Evolutionary conservation across 1,140 invertebrate species (phyloP), one percentile per base, ranked within the genome.

Genomic region (Cotesia glomerata): DNA sequence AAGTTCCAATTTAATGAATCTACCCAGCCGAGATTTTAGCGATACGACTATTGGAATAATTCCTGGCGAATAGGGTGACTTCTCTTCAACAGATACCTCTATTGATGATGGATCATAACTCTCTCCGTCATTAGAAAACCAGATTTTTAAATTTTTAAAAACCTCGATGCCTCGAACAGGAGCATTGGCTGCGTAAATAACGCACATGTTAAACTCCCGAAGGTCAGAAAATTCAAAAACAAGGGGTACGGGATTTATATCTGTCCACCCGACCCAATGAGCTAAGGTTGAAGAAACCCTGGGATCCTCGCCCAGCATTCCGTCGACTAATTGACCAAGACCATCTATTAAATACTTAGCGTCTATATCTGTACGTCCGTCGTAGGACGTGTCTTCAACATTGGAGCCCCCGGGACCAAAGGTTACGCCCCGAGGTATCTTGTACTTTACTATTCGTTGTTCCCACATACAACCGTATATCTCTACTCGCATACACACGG

Each of bases 401-500:
- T 97, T 94, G 69, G 94, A 90, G 71, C 93, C 90, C 32, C 91
- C 92, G 14, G 93, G 89, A 5, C 81, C 84, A 3, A 76, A 69
- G 0, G 66, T 63, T 39, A 81, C 86, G 13, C 91, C 92, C 74
- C 90, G 89, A 0, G 91, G 91, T 77, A 92, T 91, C 45, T 87
- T 85, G 84, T 95, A 95, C 32, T 89, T 90, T 3, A 90, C 76
- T 1, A 94, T 80, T 65, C 89, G 88, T 76, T 89, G 93, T 88
- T 93, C 91, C 93, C 94, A 95, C 35, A 89, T 88, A 84, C 95
- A 97, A 75, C 95, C 95, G 79, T 95, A 94, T 68, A 98, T 88
- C 86, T 98, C 96, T 5, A 97, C 94, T 76, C 96, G 88, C 92
- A 98, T 93, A 85, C 96, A 98, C 16, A 97, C 94, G 0, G 95